phyloP scores from a whole-genome alignment of 2,113 vertebrate genomes.

The Gambusia affinis region DNA sequence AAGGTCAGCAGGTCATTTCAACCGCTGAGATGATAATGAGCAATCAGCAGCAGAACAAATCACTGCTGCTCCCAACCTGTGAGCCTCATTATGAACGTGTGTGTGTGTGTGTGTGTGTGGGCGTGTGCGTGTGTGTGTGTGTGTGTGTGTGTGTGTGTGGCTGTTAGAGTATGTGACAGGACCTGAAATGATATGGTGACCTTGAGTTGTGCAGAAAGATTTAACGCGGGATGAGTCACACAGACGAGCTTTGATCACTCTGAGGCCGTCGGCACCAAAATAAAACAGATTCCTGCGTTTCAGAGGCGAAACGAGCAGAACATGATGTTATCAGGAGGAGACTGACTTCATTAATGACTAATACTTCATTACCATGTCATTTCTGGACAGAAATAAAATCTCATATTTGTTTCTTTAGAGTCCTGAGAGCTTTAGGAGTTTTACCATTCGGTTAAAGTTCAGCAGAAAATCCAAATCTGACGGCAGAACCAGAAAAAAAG shows the following conservation, averaged over 20 bases:
- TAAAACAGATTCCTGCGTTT: background rate
- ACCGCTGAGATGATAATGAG: constrained; percentile 47
- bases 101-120: constrained; percentile 20
- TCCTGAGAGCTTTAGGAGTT: no score
- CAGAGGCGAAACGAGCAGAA: background rate
- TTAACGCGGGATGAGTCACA: background rate
- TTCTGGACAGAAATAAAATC: background rate
- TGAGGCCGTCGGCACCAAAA: background rate
- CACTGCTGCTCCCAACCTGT: constrained; percentile 23
- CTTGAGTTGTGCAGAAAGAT: constrained; percentile 20
- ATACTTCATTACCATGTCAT: background rate
- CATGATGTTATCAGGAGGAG: background rate
- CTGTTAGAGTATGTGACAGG: constrained; percentile 2
- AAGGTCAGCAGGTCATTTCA: constrained; percentile 43
- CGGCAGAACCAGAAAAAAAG: no score
- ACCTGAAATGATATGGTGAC: constrained; percentile 19
- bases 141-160: background rate
- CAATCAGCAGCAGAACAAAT: constrained; percentile 57
- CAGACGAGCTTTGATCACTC: background rate
- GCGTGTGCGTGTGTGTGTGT: background rate
- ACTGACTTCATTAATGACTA: background rate
- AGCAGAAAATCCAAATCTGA: no score
- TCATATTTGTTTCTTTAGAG: no score
- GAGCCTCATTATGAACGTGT: constrained; percentile 30
- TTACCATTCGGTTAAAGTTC: no score